phyloP scores from a whole-genome alignment of 2,113 vertebrate species.

The Rhinogobius similis region DNA sequence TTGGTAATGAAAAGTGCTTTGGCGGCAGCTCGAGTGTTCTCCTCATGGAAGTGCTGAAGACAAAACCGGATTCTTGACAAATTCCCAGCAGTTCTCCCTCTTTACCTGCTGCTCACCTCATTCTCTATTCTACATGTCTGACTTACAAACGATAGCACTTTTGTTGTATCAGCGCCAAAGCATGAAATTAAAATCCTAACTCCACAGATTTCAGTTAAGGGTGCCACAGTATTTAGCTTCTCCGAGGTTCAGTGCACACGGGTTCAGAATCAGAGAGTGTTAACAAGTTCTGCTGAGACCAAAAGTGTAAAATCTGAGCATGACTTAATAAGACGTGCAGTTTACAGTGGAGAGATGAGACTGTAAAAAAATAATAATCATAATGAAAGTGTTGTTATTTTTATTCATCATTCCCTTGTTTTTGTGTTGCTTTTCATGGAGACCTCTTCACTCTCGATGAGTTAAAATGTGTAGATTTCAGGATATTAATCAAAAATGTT shows the following conservation, averaged over 20 bases:
- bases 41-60: neutral
- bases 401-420: neutral
- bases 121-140: neutral
- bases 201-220: neutral
- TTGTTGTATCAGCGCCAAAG: neutral
- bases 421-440: no score
- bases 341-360: neutral
- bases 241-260: conserved; percentile 4
- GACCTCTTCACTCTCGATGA: no score
- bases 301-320: neutral
- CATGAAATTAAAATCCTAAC: conserved; percentile 3
- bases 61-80: conserved; percentile 9
- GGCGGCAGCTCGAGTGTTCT: conserved; percentile 3
- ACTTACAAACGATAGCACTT: neutral
- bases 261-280: neutral
- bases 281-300: neutral
- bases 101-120: conserved; percentile 1
- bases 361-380: no score
- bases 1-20: conserved; percentile 18
- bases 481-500: no score
- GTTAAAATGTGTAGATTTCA: no score
- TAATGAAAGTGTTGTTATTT: no score
- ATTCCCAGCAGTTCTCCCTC: neutral
- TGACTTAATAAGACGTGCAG: neutral
- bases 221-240: neutral